phyloP scores from a whole-genome alignment of 1,140 invertebrate genomes.

The Hypothenemus hampei region DNA sequence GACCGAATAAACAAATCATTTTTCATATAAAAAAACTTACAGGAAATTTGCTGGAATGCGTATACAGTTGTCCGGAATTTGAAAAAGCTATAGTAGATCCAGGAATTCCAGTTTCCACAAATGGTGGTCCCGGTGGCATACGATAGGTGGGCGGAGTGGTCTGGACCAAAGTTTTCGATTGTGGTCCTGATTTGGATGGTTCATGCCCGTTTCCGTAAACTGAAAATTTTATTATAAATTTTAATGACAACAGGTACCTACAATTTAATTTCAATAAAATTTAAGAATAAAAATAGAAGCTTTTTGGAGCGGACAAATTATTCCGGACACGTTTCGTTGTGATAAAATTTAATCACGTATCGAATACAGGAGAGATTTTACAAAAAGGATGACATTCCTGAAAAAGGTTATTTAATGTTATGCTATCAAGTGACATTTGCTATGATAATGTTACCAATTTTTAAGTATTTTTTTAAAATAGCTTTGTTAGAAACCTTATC shows the following conservation, averaged over 20 bases:
- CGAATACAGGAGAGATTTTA: too few relatives aligned
- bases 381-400: too few relatives aligned
- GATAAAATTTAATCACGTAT: too few relatives aligned
- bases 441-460: conserved; percentile 1
- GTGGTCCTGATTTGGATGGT: conserved; percentile 56
- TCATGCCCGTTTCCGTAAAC: conserved; percentile 52
- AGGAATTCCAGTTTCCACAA: conserved; percentile 46
- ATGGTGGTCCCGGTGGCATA: conserved; percentile 49
- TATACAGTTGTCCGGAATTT: conserved; percentile 55
- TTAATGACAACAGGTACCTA: too few relatives aligned
- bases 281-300: too few relatives aligned
- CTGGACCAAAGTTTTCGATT: conserved; percentile 54
- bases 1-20: background rate
- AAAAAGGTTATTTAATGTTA: too few relatives aligned
- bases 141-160: conserved; percentile 50
- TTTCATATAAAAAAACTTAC: conserved; percentile 50
- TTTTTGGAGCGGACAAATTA: too few relatives aligned
- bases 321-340: too few relatives aligned
- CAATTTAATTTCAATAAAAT: too few relatives aligned
- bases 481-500: background rate
- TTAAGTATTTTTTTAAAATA: background rate
- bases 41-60: conserved; percentile 73
- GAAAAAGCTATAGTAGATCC: conserved; percentile 49
- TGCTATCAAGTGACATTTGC: background rate
- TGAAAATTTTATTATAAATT: conserved; percentile 33